Conservation (phyloP, 2,113 vertebrate species). For the Epinephelus cyanopodus region DNA sequence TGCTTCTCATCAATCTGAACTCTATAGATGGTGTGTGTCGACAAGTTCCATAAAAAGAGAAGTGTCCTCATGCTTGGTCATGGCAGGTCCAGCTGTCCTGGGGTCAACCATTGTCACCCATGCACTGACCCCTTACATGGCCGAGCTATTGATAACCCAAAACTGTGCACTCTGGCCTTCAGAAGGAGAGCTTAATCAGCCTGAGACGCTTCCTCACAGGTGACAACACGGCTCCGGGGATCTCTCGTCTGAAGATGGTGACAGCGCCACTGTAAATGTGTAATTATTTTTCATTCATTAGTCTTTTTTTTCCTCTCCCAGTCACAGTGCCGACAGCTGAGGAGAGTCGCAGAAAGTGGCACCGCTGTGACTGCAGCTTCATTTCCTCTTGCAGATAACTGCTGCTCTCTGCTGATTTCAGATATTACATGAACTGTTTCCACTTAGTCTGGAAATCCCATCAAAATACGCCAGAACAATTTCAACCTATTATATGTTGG, state of each 20-base stretch:
- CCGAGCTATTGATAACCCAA: constrained; percentile 73
- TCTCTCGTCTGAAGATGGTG: constrained; percentile 31
- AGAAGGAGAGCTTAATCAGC: constrained; percentile 49
- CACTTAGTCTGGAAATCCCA: not conserved
- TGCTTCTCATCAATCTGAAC: not conserved
- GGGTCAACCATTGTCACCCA: constrained; percentile 55
- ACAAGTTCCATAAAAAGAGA: constrained; percentile 71
- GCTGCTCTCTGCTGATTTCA: constrained; percentile 8
- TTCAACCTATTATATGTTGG: not conserved
- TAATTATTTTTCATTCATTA: not conserved
- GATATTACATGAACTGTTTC: constrained; percentile 1
- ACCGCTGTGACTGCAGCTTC: constrained; percentile 2
- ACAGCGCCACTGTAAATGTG: not conserved
- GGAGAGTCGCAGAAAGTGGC: constrained; percentile 4
- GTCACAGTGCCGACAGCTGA: constrained; percentile 13
- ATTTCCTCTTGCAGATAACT: not conserved
- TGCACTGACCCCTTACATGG: constrained; percentile 59
- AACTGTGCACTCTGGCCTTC: constrained; percentile 49
- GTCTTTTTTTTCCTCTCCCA: not conserved
- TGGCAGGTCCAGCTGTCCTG: constrained; percentile 68
- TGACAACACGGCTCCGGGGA: constrained; percentile 29
- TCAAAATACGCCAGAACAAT: not conserved
- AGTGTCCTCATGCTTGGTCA: constrained; percentile 24
- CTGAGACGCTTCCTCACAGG: constrained; percentile 61
- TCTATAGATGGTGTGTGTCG: constrained; percentile 40